A percentile compares a stretch with the other conserved stretches of the same genome.
phyloP scores from a whole-genome alignment of 2,888 invertebrate genomes.

The Torymus tubicola region DNA sequence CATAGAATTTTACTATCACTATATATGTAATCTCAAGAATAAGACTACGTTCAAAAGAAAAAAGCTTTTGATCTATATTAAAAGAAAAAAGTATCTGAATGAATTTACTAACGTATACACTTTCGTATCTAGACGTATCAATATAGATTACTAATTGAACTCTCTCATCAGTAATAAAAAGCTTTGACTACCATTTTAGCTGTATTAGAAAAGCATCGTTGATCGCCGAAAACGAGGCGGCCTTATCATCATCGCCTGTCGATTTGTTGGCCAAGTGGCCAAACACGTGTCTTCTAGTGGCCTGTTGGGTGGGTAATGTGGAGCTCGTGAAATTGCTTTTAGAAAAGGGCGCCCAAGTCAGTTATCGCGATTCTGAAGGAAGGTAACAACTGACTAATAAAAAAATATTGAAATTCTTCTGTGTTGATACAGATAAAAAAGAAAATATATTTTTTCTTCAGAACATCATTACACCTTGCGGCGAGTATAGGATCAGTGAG shows the following conservation, averaged over 20 bases:
- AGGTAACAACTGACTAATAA: conserved; percentile 77
- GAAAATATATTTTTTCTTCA: conserved; percentile 61
- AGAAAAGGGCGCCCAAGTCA: conserved; percentile 80
- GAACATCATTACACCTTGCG: conserved; percentile 87
- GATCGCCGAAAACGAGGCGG: conserved; percentile 66
- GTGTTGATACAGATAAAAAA: neutral
- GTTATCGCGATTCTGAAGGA: conserved; percentile 82
- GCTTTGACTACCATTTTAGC: conserved; percentile 57
- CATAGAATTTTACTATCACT: no score
- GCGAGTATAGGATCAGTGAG: conserved; percentile 86
- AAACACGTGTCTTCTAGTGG: conserved; percentile 80
- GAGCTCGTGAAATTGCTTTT: conserved; percentile 79
- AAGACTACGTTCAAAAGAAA: no score
- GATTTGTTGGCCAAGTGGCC: conserved; percentile 76
- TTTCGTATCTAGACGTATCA: no score
- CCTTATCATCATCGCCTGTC: conserved; percentile 71
- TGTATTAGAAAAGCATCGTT: conserved; percentile 64
- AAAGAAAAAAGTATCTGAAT: no score
- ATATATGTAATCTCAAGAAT: no score
- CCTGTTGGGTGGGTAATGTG: conserved; percentile 81
- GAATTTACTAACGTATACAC: no score
- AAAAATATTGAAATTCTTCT: conserved; percentile 13
- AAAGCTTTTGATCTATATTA: no score
- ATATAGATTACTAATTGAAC: no score
- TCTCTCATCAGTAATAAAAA: no score